These are phyloP conservation scores for Sandelia bainsii DNA, from an alignment of 2,797 vertebrate species.

Conservation along the genomic window DNA sequence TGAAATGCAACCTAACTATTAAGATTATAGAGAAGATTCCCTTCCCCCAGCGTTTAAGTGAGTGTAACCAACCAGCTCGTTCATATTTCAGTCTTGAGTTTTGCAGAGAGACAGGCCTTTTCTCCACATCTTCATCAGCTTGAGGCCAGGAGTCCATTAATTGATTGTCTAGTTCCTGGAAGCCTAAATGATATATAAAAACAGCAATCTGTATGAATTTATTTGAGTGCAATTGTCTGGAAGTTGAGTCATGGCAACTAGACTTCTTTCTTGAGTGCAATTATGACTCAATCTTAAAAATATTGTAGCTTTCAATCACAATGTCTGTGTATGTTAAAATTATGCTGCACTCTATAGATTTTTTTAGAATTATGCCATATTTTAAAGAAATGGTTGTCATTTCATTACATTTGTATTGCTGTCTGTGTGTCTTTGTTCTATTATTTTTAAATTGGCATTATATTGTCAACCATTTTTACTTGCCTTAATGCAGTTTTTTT, in stretches of 20 bases:
- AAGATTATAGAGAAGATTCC: slow-evolving; percentile 1
- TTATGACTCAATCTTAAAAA: slow-evolving; percentile 20
- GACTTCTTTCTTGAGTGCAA: slow-evolving; percentile 36
- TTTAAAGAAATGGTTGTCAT: slow-evolving; percentile 12
- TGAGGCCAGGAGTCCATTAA: slow-evolving; percentile 1
- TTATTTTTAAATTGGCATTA: not conserved
- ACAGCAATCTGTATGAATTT: slow-evolving; percentile 21
- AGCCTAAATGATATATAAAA: slow-evolving; percentile 16
- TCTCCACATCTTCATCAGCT: slow-evolving; percentile 10
- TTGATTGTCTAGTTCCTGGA: slow-evolving; percentile 3
- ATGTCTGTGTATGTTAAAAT: slow-evolving; percentile 15
- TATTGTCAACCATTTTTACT: slow-evolving; percentile 24
- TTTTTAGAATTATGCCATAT: slow-evolving; percentile 11
- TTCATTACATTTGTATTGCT: slow-evolving; percentile 25
- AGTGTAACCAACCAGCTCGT: slow-evolving; percentile 2
- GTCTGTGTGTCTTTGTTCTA: slow-evolving; percentile 4
- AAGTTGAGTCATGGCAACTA: no score
- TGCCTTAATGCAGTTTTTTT: slow-evolving; percentile 22
- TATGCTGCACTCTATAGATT: slow-evolving; percentile 17
- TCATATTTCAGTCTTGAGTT: slow-evolving; percentile 1
- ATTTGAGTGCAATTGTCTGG: slow-evolving; percentile 41
- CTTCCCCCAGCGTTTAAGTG: slow-evolving; percentile 1
- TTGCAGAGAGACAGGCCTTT: slow-evolving; percentile 3
- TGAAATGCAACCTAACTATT: slow-evolving; percentile 13
- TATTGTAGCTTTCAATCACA: slow-evolving; percentile 22